Percentiles rank a stretch among this genome's conserved stretches.
phyloP scores from a whole-genome alignment of 2,888 invertebrate genomes.

The Spialia ferax region DNA sequence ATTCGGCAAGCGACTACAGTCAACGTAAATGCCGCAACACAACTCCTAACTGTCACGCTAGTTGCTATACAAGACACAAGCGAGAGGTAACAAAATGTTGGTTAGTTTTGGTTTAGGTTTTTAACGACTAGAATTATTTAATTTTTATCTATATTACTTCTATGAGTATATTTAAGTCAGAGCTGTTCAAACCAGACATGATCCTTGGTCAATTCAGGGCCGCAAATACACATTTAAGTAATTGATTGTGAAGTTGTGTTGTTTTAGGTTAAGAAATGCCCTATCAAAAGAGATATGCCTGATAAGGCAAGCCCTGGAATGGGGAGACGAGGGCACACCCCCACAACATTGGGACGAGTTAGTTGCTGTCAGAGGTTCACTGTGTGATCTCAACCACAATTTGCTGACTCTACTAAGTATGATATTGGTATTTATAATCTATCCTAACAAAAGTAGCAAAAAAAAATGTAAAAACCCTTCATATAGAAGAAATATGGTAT shows the following conservation, averaged over 20 bases:
- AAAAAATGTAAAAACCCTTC: too few relatives aligned
- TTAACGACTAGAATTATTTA: too few relatives aligned
- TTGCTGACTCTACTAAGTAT: constrained; percentile 72
- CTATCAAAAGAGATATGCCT: constrained; percentile 76
- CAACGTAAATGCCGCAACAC: constrained; percentile 84
- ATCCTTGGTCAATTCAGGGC: too few relatives aligned
- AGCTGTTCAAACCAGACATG: too few relatives aligned
- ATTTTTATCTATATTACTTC: too few relatives aligned
- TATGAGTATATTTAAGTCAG: too few relatives aligned
- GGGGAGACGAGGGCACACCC: constrained; percentile 80
- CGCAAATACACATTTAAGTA: background rate
- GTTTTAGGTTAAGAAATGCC: constrained; percentile 69
- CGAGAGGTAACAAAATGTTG: constrained; percentile 63
- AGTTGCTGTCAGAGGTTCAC: constrained; percentile 71
- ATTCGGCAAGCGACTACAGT: constrained; percentile 84
- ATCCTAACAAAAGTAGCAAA: too few relatives aligned
- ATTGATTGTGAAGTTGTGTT: background rate
- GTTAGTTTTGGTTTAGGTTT: too few relatives aligned
- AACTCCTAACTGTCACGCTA: constrained; percentile 82
- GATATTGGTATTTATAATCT: background rate
- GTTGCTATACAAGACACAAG: constrained; percentile 85
- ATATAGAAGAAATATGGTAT: too few relatives aligned
- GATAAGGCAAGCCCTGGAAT: constrained; percentile 77
- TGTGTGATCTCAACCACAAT: constrained; percentile 79
- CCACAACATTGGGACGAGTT: constrained; percentile 82